A percentile compares a stretch with the other conserved stretches of the same genome.
phyloP scores from a whole-genome alignment of 2,797 vertebrate species.

The Chloroceryle inda region DNA sequence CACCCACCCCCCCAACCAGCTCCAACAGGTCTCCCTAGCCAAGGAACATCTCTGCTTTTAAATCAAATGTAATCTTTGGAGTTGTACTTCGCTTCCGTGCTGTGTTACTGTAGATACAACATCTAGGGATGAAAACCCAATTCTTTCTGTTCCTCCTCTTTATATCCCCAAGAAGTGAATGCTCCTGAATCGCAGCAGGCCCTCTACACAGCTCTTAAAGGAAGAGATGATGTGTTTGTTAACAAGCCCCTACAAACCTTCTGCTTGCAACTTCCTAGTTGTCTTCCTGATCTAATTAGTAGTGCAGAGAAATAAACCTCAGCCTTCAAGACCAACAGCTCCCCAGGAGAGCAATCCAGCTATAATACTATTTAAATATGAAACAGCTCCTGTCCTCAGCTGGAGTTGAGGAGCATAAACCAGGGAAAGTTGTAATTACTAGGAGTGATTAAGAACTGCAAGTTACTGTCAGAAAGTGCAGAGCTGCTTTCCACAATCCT shows the following conservation, averaged over 20 bases:
- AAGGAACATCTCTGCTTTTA: background rate
- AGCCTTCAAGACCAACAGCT: conserved; percentile 58
- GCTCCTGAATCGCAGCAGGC: background rate
- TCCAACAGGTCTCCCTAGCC: background rate
- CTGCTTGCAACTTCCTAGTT: background rate
- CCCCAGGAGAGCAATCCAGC: conserved; percentile 68
- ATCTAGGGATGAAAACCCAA: background rate
- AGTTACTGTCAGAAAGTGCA: conserved; percentile 60
- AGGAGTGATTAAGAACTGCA: conserved; percentile 42
- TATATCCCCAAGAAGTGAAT: background rate
- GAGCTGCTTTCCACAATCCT: background rate
- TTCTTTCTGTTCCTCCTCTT: background rate
- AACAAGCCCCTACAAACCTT: background rate
- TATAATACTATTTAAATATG: conserved; percentile 73
- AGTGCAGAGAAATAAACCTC: conserved; percentile 71
- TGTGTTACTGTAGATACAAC: background rate
- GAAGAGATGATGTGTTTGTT: background rate
- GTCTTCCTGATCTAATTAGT: conserved; percentile 71
- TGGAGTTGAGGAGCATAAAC: conserved; percentile 33
- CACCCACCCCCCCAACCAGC: background rate
- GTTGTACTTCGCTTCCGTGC: rapidly evolving
- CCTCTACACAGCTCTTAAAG: rapidly evolving
- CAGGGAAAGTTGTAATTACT: conserved; percentile 60
- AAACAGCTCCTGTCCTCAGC: conserved; percentile 64
- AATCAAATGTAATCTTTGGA: background rate